These are phyloP conservation scores for Lochmaea crataegi DNA, from an alignment of 2,888 invertebrate species.

Conservation along the genomic window DNA sequence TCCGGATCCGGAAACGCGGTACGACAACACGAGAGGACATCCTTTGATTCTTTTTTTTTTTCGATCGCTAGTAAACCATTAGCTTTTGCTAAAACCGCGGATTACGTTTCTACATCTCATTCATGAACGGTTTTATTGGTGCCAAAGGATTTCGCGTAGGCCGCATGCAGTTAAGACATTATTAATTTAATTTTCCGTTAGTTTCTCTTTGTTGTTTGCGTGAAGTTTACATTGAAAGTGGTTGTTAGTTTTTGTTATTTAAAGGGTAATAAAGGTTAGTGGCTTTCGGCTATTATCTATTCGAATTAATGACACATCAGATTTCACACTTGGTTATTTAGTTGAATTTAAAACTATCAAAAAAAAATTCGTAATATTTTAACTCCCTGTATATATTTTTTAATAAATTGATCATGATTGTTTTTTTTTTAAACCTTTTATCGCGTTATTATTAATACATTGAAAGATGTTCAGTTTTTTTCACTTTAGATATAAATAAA, in stretches of 20 bases:
- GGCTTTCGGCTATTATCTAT: not conserved
- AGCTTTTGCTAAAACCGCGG: conserved; percentile 44
- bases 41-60: conserved; percentile 44
- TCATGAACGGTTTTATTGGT: conserved; percentile 3
- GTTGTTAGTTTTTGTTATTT: not conserved
- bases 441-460: too few relatives aligned
- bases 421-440: too few relatives aligned
- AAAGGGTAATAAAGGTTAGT: conserved; percentile 3
- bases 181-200: not conserved
- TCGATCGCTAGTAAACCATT: conserved; percentile 38
- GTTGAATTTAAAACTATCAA: too few relatives aligned
- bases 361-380: too few relatives aligned
- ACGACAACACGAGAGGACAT: conserved; percentile 43
- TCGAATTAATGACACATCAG: not conserved
- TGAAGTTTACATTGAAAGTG: not conserved
- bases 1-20: conserved; percentile 48
- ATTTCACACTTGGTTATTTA: too few relatives aligned
- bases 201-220: conserved; percentile 11
- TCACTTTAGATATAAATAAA: too few relatives aligned
- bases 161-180: conserved; percentile 3
- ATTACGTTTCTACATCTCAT: conserved; percentile 15
- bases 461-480: too few relatives aligned
- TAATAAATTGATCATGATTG: too few relatives aligned
- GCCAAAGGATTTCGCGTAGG: conserved; percentile 14
- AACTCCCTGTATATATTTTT: too few relatives aligned